These are phyloP conservation scores for Chrysomallon squamiferum DNA, from an alignment of 1,140 invertebrate species.

Conservation along the genomic window DNA sequence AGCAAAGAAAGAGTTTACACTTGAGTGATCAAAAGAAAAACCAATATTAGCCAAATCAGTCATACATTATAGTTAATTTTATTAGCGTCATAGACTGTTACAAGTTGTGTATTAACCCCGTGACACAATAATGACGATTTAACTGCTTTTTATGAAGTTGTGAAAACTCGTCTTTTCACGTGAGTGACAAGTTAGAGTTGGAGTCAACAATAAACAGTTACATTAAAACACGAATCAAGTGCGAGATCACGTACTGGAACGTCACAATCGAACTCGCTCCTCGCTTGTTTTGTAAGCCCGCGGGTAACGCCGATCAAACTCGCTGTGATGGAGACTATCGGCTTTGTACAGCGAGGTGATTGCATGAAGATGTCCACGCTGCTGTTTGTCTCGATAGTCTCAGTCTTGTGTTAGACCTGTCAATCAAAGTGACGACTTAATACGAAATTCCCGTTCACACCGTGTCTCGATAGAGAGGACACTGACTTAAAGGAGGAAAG, in stretches of 20 bases:
- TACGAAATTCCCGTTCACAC: background rate
- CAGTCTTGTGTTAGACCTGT: background rate
- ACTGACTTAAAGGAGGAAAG: background rate
- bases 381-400: too few species aligned
- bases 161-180: background rate
- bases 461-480: background rate
- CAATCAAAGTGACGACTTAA: slow-evolving; percentile 2
- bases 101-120: background rate
- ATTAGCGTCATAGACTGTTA: background rate
- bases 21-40: too few species aligned
- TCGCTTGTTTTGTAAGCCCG: background rate
- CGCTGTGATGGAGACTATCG: too few species aligned
- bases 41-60: background rate
- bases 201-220: slow-evolving; percentile 1
- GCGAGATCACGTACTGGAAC: slow-evolving; percentile 1
- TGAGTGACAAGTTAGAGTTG: background rate
- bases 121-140: background rate
- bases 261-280: background rate
- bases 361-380: too few species aligned
- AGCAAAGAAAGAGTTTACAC: background rate
- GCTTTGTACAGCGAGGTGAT: too few species aligned
- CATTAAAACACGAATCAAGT: slow-evolving; percentile 8
- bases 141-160: slow-evolving; percentile 8
- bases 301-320: background rate
- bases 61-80: background rate